Base-by-base conservation (phyloP, 2,113 vertebrate genomes). In the Chloropsis hardwickii region DNA sequence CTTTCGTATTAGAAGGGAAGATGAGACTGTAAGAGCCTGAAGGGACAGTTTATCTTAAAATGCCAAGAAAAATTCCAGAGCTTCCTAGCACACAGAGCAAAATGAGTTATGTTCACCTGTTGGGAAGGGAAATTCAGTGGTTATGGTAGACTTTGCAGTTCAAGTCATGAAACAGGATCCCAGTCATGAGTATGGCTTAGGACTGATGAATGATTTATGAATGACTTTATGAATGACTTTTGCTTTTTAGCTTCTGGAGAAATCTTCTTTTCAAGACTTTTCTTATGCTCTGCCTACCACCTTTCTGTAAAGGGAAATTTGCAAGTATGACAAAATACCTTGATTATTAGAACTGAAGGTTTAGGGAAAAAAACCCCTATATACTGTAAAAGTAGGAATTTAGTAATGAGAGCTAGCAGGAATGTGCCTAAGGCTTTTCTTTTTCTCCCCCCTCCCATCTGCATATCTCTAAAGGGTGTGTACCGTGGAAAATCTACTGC, bases 171-270 rank as follows among this genome's bases (percentile, higher is more conserved):
- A 86, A 77, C 71, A 65, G 64, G 58, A 76, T 85, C 31, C 70
- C 29, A 58, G 4, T 67, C 65, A 95, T 64, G 60, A 67, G 35
- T 40, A 48, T 76, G 77, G 22, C 53, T 86, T 84, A 86, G 69
- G 57, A 92, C 37, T 81, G 51, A 94, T 91, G 72, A 94, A 86
- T 89, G 89, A 88, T 94, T 91, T 86, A 91, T 73, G 40, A 84
- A 78, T 86, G 53, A 54, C 31, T 94, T 91, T 86, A 91, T 73
- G 40, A 84, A 78, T 86, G 53, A 54, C 31, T 95, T 93, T 50
- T 58, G 28, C 37, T 92, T 94, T 88, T 90, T 67, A 44, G 48
- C 51, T 90, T 80, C 60, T 89, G 69, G 25, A 83, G 61, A 29
- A 54, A 71, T 67, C 58, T 58, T 82, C 39, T 91, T 84, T 60